phyloP scores from a whole-genome alignment of 2,888 invertebrate genomes.

The Himalopsyche japonica region DNA sequence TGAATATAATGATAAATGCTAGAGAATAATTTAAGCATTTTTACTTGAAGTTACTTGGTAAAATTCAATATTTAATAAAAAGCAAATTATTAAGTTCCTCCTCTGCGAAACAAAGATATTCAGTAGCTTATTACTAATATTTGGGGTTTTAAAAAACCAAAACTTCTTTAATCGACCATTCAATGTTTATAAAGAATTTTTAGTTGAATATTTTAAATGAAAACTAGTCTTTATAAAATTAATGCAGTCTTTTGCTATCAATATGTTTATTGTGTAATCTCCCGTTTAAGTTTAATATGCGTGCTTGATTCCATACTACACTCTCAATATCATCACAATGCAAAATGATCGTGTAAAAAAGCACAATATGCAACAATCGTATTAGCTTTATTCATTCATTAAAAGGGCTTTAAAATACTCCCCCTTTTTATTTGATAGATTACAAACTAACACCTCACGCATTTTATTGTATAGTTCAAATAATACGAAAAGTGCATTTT shows the following conservation, averaged over 20 bases:
- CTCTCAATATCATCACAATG: background rate
- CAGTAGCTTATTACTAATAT: too few species aligned
- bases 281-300: conserved; percentile 30
- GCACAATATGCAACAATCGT: conserved; percentile 33
- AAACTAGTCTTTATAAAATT: too few species aligned
- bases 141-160: too few species aligned
- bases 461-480: background rate
- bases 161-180: too few species aligned
- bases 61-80: too few species aligned
- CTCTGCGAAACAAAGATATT: too few species aligned
- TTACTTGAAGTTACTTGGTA: too few species aligned
- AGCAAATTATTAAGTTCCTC: too few species aligned
- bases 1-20: too few species aligned
- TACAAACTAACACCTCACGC: conserved; percentile 34
- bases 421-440: conserved; percentile 41
- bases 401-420: conserved; percentile 59
- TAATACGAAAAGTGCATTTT: background rate
- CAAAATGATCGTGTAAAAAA: conserved; percentile 15
- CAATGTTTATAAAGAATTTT: too few species aligned
- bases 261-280: conserved; percentile 2
- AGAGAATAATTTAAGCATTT: too few species aligned
- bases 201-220: too few species aligned
- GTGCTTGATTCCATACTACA: background rate
- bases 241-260: background rate
- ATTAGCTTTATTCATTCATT: conserved; percentile 49